These are phyloP conservation scores for Zootermopsis nevadensis DNA, from an alignment of 2,888 invertebrate species.

Conservation along the genomic window DNA sequence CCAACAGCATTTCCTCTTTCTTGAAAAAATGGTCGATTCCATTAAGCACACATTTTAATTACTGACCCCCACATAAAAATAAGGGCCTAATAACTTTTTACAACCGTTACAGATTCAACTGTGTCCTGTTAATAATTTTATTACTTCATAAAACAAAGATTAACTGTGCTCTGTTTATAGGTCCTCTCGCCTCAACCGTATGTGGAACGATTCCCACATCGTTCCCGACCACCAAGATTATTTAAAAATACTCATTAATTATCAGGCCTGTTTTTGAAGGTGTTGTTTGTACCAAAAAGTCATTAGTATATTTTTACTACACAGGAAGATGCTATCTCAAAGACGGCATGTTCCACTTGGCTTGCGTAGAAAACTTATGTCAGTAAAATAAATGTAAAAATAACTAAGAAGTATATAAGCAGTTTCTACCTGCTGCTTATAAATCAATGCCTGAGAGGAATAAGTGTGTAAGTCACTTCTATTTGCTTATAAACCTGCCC, in stretches of 20 bases:
- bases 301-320: slow-evolving; percentile 17
- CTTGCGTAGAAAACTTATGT: slow-evolving; percentile 3
- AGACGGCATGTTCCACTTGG: background rate
- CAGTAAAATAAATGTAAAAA: slow-evolving; percentile 11
- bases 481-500: too few relatives aligned
- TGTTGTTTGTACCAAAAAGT: slow-evolving; percentile 14
- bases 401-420: slow-evolving; percentile 7
- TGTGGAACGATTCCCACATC: background rate
- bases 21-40: background rate
- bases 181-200: background rate
- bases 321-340: background rate
- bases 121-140: slow-evolving; percentile 2
- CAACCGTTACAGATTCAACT: background rate
- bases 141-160: background rate
- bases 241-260: slow-evolving; percentile 8
- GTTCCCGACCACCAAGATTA: background rate
- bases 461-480: background rate
- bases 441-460: background rate
- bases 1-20: background rate
- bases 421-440: background rate
- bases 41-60: background rate
- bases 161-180: background rate
- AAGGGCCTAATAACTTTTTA: background rate
- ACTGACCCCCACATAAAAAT: background rate
- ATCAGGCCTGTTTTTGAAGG: background rate